Evolutionary conservation across 1,140 invertebrate genomes (phyloP).

Genomic region (Camponotus pennsylvanicus): DNA sequence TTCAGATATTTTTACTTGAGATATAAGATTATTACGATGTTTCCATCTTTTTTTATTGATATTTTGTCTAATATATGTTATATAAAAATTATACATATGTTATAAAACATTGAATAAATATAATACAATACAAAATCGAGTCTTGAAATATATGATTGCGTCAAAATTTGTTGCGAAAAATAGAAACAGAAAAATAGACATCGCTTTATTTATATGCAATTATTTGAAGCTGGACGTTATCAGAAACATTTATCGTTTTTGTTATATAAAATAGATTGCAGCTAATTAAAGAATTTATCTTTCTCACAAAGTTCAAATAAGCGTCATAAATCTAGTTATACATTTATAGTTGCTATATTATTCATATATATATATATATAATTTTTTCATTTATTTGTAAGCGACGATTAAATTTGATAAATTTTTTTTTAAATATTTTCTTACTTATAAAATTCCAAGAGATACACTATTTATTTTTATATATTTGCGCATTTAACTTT

Average conservation of each 20-base stretch:
- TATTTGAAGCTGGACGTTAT: not conserved
- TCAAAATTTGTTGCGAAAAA: not conserved
- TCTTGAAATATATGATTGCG: slow-evolving; percentile 4
- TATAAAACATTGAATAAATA: not conserved
- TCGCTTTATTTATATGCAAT: not conserved
- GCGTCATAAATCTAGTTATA: not conserved
- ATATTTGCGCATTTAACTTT: not conserved
- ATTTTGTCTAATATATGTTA: not conserved
- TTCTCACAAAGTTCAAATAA: slow-evolving; percentile 14
- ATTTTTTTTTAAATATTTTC: not conserved
- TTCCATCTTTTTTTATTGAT: not conserved
- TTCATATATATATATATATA: not conserved
- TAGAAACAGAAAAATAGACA: not conserved
- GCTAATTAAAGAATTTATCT: slow-evolving; percentile 16
- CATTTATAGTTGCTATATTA: not conserved
- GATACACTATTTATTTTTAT: not conserved
- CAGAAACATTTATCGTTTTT: not conserved
- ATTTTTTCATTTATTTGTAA: not conserved
- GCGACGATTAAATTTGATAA: not conserved
- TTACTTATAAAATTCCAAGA: slow-evolving; percentile 14
- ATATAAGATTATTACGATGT: not conserved
- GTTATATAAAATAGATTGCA: not conserved
- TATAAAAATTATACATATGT: not conserved
- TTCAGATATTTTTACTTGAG: not conserved
- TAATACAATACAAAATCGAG: not conserved